Evolutionary conservation across 2,113 vertebrate genomes (phyloP), one percentile per base, ranked within the genome.

Genomic region (Thomomys bottae): DNA sequence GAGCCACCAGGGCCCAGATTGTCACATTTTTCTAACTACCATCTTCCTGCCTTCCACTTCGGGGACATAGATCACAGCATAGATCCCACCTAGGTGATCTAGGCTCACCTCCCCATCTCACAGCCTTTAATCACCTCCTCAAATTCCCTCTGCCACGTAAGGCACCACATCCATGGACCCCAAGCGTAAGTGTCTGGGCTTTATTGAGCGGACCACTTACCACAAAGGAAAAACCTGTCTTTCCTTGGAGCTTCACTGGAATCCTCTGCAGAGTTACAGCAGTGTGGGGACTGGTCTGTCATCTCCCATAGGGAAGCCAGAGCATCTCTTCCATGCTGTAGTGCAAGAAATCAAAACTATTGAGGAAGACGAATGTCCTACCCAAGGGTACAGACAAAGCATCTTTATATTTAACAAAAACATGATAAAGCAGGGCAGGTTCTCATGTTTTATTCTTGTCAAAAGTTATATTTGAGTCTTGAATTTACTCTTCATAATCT

Each of bases 141-240:
- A 26, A 68, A 85, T 64, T 59, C 34, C 2, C 57, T 76, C 30
- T 49, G 49, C 36, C 18, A 5, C 7, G 4, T 23, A n/a, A 94
- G 18, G 11, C 40, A 2, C 6, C 24, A 17, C 8, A 38, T 0
- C 45, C 24, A 42, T 0, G 5, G 40, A 2, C 18, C 9, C 11
- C 8, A 20, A 36, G 5, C 8, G 17, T 8, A 21, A 26, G 10
- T 10, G 2, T 2, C 0, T 15, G 26, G 45, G 24, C 18, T 24
- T 3, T 18, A 54, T 36, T 38, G 21, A 11, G 0, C 0, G 57
- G 20, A 38, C 23, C 34, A 15, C 5, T 42, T 8, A 4, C 11
- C 57, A 6, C 26, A n/a, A 63, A 38, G 9, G 36, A 2, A 10
- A 6, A 11, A 40, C 9, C 0, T 0, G 1, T 3, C 0, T 5